Conservation (phyloP, 2,888 invertebrate species). For the Pteria penguin region DNA sequence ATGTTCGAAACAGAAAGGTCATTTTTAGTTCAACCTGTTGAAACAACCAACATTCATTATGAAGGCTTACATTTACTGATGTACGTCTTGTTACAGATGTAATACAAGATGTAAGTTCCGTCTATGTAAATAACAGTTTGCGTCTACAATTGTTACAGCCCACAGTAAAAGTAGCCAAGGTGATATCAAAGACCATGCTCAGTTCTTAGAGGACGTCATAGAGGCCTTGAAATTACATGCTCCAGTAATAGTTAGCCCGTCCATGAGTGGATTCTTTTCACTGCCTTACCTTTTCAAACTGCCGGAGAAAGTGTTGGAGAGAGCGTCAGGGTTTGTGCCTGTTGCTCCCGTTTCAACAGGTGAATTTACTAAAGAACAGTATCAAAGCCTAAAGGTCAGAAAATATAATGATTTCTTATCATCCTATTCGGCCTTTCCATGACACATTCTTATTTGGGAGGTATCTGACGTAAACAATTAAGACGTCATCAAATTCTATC, state of each 20-base stretch:
- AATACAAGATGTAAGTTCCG: too few relatives aligned
- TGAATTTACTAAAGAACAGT: slow-evolving; percentile 50
- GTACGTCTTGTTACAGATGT: too few relatives aligned
- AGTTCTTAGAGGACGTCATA: slow-evolving; percentile 75
- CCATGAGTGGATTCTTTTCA: slow-evolving; percentile 81
- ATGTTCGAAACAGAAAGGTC: too few relatives aligned
- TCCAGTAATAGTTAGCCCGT: slow-evolving; percentile 81
- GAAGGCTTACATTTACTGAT: too few relatives aligned
- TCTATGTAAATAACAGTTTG: too few relatives aligned
- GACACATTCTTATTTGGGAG: not conserved
- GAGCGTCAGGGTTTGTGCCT: slow-evolving; percentile 79
- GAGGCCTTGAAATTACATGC: slow-evolving; percentile 64
- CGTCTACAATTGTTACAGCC: too few relatives aligned
- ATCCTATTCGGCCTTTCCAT: not conserved
- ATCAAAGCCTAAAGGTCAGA: slow-evolving; percentile 45
- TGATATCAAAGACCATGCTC: slow-evolving; percentile 42
- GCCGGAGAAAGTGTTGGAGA: slow-evolving; percentile 58
- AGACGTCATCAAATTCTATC: too few relatives aligned
- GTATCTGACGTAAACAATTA: too few relatives aligned
- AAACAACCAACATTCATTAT: too few relatives aligned
- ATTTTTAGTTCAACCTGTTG: too few relatives aligned
- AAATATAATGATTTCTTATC: not conserved
- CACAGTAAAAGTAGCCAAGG: slow-evolving; percentile 36
- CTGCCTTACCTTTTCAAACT: slow-evolving; percentile 56
- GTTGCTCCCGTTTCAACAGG: slow-evolving; percentile 80